A percentile compares a stretch with the other conserved stretches of the same genome.
Evolutionary conservation across 2,888 invertebrate genomes (phyloP).

Genomic region (Drosophila meridiana): DNA sequence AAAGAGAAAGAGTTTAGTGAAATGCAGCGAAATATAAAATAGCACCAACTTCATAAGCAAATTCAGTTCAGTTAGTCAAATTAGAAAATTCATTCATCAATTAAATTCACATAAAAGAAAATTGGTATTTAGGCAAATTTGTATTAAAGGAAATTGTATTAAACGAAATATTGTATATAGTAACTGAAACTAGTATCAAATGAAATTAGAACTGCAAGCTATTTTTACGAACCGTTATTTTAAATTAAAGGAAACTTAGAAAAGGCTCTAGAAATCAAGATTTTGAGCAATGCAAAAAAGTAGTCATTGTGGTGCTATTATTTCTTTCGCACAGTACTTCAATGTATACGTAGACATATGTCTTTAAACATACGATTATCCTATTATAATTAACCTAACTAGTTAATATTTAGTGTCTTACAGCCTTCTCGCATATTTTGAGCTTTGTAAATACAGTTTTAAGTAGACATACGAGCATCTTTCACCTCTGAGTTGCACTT

Average conservation of each 20-base stretch:
- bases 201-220: background rate
- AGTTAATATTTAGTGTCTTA: conserved; percentile 29
- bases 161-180: background rate
- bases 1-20: background rate
- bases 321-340: background rate
- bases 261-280: background rate
- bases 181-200: background rate
- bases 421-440: conserved; percentile 67
- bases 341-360: background rate
- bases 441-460: conserved; percentile 52
- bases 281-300: background rate
- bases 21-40: background rate
- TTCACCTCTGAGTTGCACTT: conserved; percentile 72
- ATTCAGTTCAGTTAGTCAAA: background rate
- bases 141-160: background rate
- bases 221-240: background rate
- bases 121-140: background rate
- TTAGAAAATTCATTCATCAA: background rate
- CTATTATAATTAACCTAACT: conserved; percentile 8
- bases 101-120: background rate
- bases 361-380: background rate
- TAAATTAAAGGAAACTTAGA: background rate
- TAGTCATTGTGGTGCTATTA: background rate
- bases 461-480: conserved; percentile 37
- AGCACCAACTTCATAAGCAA: background rate